These are phyloP conservation scores for Zhengitettix transpicula DNA, from an alignment of 2,888 invertebrate species.

Conservation along the genomic window DNA sequence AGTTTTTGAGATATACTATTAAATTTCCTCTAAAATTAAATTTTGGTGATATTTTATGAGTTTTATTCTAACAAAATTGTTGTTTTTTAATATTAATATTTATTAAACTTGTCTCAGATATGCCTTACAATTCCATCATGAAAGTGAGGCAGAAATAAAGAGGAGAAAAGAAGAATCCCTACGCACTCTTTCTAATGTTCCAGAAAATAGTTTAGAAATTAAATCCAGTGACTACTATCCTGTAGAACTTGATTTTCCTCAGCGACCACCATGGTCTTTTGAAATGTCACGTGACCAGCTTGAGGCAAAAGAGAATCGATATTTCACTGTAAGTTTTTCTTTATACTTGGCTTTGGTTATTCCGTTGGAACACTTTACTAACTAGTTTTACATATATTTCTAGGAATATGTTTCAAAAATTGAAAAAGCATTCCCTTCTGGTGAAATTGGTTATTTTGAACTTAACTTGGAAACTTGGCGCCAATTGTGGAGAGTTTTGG, in stretches of 20 bases:
- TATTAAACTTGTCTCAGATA: conserved; percentile 28
- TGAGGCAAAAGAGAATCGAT: conserved; percentile 63
- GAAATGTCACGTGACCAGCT: conserved; percentile 52
- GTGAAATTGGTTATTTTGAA: conserved; percentile 72
- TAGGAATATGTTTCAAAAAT: conserved; percentile 61
- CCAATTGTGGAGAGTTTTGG: conserved; percentile 87
- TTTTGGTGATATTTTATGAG: no score
- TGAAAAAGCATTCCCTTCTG: conserved; percentile 40
- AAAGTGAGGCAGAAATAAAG: conserved; percentile 55
- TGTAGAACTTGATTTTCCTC: conserved; percentile 56
- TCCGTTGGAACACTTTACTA: not conserved
- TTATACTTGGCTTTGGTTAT: not conserved
- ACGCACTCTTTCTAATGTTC: conserved; percentile 33
- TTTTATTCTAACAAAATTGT: no score
- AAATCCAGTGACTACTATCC: conserved; percentile 49
- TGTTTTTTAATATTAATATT: no score
- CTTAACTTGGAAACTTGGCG: conserved; percentile 92
- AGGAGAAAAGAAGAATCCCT: conserved; percentile 50
- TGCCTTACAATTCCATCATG: conserved; percentile 67
- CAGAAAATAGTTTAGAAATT: conserved; percentile 49
- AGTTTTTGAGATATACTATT: no score
- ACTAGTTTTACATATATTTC: not conserved
- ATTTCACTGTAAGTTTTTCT: conserved; percentile 46
- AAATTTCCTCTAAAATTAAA: no score
- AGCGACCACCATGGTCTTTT: conserved; percentile 71